A percentile compares a stretch with the other conserved stretches of the same genome.
Conservation (phyloP, 2,797 vertebrate species). For the Buphagus erythrorhynchus region DNA sequence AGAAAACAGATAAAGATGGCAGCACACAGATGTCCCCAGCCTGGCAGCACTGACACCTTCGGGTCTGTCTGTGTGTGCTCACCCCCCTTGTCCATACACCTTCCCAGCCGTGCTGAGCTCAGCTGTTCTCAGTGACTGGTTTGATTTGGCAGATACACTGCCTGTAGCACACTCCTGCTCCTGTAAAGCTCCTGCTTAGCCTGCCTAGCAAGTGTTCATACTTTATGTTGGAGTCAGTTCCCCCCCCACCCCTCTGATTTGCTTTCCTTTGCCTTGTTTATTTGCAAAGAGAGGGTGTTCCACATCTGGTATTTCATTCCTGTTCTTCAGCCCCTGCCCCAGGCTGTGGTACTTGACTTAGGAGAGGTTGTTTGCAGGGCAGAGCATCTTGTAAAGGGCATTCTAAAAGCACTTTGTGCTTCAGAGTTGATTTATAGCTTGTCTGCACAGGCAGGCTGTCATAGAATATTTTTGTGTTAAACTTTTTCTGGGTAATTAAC, state of each 20-base stretch:
- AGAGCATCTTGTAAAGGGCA: neutral
- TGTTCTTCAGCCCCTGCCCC: neutral
- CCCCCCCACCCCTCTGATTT: fast-evolving
- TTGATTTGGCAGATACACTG: neutral
- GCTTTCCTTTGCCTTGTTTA: neutral
- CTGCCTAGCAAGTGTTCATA: neutral
- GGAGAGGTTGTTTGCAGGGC: neutral
- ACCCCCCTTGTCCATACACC: fast-evolving
- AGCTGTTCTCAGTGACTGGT: neutral
- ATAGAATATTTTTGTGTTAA: neutral
- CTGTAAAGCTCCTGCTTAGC: neutral
- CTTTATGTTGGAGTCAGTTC: neutral
- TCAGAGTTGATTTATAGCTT: neutral
- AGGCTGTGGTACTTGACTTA: neutral
- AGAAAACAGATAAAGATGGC: neutral
- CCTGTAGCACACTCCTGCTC: neutral
- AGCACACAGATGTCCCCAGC: neutral
- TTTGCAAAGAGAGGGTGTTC: neutral
- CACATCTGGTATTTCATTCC: neutral
- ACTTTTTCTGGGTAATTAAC: neutral
- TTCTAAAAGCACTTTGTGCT: neutral
- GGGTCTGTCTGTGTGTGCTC: fast-evolving
- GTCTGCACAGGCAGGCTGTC: neutral
- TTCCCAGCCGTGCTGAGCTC: fast-evolving
- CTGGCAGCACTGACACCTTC: neutral